A percentile compares a stretch with the other conserved stretches of the same genome.
These are phyloP conservation scores for Eupeodes corollae DNA, from an alignment of 1,140 invertebrate species.

Conservation along the genomic window DNA sequence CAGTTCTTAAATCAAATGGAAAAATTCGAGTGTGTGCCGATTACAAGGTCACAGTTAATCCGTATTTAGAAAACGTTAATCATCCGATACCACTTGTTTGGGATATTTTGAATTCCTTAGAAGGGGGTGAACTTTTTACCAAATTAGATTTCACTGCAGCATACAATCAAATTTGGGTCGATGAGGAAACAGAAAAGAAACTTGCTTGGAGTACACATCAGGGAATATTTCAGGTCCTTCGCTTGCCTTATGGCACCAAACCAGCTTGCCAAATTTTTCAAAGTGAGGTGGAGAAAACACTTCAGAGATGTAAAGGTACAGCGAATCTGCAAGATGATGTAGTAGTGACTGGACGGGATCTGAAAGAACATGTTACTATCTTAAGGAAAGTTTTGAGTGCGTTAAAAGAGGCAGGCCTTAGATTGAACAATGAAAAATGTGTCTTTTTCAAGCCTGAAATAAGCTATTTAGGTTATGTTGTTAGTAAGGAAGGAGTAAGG, in stretches of 20 bases:
- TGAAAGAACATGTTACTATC: slow-evolving; percentile 11
- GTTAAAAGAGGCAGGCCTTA: slow-evolving; percentile 12
- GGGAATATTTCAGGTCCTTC: slow-evolving; percentile 19
- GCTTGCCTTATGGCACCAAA: slow-evolving; percentile 21
- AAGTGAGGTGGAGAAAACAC: slow-evolving; percentile 5
- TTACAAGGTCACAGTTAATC: slow-evolving; percentile 39
- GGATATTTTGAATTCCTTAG: slow-evolving; percentile 15
- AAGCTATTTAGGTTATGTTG: slow-evolving; percentile 26
- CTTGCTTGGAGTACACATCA: slow-evolving; percentile 23
- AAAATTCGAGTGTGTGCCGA: slow-evolving; percentile 39
- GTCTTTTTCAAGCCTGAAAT: slow-evolving; percentile 27
- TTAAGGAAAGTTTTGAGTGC: slow-evolving; percentile 9
- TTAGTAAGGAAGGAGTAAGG: slow-evolving; percentile 19
- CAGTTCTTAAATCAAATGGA: slow-evolving; percentile 38
- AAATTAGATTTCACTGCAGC: slow-evolving; percentile 21
- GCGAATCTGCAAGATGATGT: neutral
- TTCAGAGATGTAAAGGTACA: slow-evolving; percentile 1
- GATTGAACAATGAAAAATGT: slow-evolving; percentile 14
- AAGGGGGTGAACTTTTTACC: slow-evolving; percentile 16
- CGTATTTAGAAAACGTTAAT: slow-evolving; percentile 18
- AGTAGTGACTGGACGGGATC: slow-evolving; percentile 12
- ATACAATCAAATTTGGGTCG: slow-evolving; percentile 17
- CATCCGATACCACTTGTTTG: slow-evolving; percentile 27
- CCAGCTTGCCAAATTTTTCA: slow-evolving; percentile 21
- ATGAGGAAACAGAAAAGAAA: slow-evolving; percentile 16